phyloP scores from a whole-genome alignment of 2,797 vertebrate species.

The Mastacembelus armatus region DNA sequence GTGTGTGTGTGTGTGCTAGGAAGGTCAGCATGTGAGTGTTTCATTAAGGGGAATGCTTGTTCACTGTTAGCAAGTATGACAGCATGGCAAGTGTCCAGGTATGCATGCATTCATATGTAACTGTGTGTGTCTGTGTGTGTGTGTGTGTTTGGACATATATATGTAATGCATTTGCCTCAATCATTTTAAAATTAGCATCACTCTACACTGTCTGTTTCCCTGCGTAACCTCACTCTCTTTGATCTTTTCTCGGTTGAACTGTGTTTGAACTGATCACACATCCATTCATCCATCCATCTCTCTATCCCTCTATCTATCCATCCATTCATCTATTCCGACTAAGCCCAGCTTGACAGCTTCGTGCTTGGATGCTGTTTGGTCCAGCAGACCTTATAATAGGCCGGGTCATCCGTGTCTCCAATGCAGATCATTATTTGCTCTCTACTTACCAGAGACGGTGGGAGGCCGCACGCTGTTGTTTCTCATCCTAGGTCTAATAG shows the following conservation, averaged over 20 bases:
- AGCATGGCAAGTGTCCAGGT: slow-evolving; percentile 28
- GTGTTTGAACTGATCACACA: slow-evolving; percentile 71
- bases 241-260: slow-evolving; percentile 73
- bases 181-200: slow-evolving; percentile 62
- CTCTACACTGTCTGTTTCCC: slow-evolving; percentile 38
- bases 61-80: slow-evolving; percentile 11
- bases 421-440: slow-evolving; percentile 77
- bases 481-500: slow-evolving; percentile 77
- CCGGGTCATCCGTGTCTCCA: slow-evolving; percentile 56
- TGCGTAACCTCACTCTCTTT: slow-evolving; percentile 64
- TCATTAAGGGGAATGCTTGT: slow-evolving; percentile 19
- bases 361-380: slow-evolving; percentile 61
- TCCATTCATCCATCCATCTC: slow-evolving; percentile 37
- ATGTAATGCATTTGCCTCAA: slow-evolving; percentile 41
- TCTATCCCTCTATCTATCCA: slow-evolving; percentile 44
- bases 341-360: slow-evolving; percentile 66
- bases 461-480: slow-evolving; percentile 72
- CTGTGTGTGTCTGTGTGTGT: not conserved
- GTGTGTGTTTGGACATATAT: slow-evolving; percentile 22
- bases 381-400: slow-evolving; percentile 67
- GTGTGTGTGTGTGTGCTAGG: not conserved
- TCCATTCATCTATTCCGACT: slow-evolving; percentile 39
- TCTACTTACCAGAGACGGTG: slow-evolving; percentile 63
- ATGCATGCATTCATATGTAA: not conserved
- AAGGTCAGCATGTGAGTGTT: slow-evolving; percentile 9